These are phyloP conservation scores for Thyatira batis DNA, from an alignment of 2,888 invertebrate genomes.

Conservation along the genomic window DNA sequence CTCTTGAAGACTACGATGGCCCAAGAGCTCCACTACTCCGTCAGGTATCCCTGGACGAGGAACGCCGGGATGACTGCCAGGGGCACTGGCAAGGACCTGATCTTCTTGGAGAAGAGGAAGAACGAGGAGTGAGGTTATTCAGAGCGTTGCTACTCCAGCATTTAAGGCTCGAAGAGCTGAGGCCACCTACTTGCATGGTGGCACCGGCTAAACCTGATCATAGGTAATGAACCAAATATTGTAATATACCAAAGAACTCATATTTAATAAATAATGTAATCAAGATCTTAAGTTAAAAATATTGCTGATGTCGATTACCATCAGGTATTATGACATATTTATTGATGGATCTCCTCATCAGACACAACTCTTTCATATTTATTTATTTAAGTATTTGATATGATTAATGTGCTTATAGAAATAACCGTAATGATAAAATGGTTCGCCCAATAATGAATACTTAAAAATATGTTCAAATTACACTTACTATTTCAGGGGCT, in stretches of 20 bases:
- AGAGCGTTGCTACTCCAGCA: slow-evolving; percentile 72
- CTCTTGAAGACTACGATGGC: slow-evolving; percentile 70
- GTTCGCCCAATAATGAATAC: too few relatives aligned
- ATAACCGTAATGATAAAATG: too few relatives aligned
- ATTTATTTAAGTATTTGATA: too few relatives aligned
- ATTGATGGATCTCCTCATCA: too few relatives aligned
- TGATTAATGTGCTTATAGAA: too few relatives aligned
- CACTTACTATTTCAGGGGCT: slow-evolving; percentile 50
- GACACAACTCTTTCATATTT: too few relatives aligned
- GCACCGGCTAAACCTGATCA: slow-evolving; percentile 69
- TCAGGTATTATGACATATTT: too few relatives aligned
- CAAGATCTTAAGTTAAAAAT: not conserved
- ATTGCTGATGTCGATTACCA: too few relatives aligned
- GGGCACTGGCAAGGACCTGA: slow-evolving; percentile 74
- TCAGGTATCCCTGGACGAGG: slow-evolving; percentile 76
- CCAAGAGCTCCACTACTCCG: slow-evolving; percentile 72
- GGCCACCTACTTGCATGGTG: slow-evolving; percentile 69
- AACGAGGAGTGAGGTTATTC: slow-evolving; percentile 77
- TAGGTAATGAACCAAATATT: slow-evolving; percentile 40
- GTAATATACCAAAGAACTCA: not conserved
- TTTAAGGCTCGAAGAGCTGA: slow-evolving; percentile 65
- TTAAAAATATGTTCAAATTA: slow-evolving; percentile 1
- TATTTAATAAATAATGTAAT: not conserved
- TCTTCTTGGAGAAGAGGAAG: slow-evolving; percentile 71
- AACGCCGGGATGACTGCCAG: slow-evolving; percentile 73